Evolutionary conservation across 2,113 vertebrate species (phyloP).

Genomic region (Hystrix cristata): DNA sequence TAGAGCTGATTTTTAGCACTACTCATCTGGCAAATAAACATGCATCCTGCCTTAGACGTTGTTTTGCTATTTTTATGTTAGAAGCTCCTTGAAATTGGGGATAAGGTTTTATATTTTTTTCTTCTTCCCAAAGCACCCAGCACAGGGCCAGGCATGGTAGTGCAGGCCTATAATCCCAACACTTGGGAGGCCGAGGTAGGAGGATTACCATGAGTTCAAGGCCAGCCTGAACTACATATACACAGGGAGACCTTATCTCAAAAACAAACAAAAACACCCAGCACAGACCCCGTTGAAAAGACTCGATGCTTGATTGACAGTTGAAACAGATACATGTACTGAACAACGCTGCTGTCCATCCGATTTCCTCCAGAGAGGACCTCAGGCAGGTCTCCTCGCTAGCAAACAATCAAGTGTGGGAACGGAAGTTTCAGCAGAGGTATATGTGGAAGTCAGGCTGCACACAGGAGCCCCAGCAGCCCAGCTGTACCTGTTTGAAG

Average conservation of each 20-base stretch:
- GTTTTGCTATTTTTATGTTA: neutral
- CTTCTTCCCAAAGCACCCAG: neutral
- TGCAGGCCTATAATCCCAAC: neutral
- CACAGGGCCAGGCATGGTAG: neutral
- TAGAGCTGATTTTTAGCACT: neutral
- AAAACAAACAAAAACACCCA: neutral
- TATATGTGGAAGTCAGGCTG: neutral
- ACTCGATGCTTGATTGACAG: neutral
- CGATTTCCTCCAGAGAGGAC: neutral
- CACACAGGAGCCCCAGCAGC: rapidly evolving
- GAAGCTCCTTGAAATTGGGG: neutral
- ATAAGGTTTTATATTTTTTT: neutral
- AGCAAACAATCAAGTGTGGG: neutral
- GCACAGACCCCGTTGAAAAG: neutral
- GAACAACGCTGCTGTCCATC: neutral
- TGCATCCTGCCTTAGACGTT: neutral
- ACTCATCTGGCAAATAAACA: neutral
- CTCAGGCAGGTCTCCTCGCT: neutral
- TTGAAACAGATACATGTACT: neutral
- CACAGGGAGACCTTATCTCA: neutral
- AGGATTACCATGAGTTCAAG: neutral
- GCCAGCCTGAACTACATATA: neutral
- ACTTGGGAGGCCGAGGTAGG: neutral
- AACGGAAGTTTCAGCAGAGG: neutral
- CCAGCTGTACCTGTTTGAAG: slow-evolving; percentile 94